Conservation (phyloP, 2,113 vertebrate species). For the Paramisgurnus dabryanus region DNA sequence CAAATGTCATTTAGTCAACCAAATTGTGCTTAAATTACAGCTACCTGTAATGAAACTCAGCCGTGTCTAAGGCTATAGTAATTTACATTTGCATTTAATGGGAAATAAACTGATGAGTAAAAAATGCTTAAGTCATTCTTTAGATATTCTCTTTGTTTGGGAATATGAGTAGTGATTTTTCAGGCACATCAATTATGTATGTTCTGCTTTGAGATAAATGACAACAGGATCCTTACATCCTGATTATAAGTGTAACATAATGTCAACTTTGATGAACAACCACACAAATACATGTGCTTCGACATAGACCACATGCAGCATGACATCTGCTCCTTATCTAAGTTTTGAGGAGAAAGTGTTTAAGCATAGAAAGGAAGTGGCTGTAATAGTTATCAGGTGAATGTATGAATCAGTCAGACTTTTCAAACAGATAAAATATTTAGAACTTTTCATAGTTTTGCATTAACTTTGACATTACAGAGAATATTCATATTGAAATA, state of each 20-base stretch:
- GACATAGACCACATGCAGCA: background rate
- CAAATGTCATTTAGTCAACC: background rate
- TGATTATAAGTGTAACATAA: constrained; percentile 15
- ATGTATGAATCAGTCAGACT: background rate
- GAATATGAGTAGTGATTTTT: no score
- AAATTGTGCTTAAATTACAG: constrained; percentile 11
- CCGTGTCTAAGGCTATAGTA: constrained; percentile 7
- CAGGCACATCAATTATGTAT: no score
- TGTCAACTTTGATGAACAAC: constrained; percentile 8
- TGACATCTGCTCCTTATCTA: background rate
- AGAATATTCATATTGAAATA: background rate
- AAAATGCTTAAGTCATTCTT: no score
- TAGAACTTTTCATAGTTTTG: background rate
- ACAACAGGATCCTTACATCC: constrained; percentile 8
- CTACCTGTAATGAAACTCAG: constrained; percentile 12
- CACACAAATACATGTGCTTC: background rate
- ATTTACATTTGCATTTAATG: background rate
- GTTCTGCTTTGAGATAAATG: background rate
- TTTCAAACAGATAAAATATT: background rate
- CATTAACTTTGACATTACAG: background rate
- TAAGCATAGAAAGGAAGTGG: background rate
- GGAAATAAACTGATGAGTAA: no score
- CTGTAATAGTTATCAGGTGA: background rate
- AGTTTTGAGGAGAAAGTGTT: background rate
- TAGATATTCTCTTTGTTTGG: no score